Conservation (phyloP, 2,888 invertebrate species). For the Orchestes rusci region DNA sequence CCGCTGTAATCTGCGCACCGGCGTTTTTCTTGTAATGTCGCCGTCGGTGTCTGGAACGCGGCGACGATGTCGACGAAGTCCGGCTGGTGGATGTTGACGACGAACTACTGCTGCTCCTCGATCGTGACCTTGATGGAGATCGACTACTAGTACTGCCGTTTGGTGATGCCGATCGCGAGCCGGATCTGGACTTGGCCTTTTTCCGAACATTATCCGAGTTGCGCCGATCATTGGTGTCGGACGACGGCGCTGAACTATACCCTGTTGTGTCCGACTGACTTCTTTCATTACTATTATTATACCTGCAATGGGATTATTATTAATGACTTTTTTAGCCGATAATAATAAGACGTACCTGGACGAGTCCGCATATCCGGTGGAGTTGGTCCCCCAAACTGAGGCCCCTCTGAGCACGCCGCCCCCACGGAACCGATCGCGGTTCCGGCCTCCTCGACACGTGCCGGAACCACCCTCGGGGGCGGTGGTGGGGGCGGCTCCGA, state of each 20-base stretch:
- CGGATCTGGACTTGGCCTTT: slow-evolving; percentile 45
- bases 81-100: slow-evolving; percentile 58
- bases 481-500: slow-evolving; percentile 19
- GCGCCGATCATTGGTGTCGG: slow-evolving; percentile 37
- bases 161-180: slow-evolving; percentile 49
- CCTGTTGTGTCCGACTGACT: slow-evolving; percentile 42
- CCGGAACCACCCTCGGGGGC: slow-evolving; percentile 21
- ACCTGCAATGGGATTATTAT: slow-evolving; percentile 27
- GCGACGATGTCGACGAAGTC: slow-evolving; percentile 49
- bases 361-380: slow-evolving; percentile 21
- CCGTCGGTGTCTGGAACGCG: slow-evolving; percentile 49
- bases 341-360: slow-evolving; percentile 18
- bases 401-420: slow-evolving; percentile 19
- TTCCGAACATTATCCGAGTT: slow-evolving; percentile 41
- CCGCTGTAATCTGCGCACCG: slow-evolving; percentile 19
- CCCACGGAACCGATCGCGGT: slow-evolving; percentile 25
- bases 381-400: slow-evolving; percentile 17
- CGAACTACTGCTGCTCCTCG: slow-evolving; percentile 50
- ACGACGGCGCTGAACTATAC: slow-evolving; percentile 42
- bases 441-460: slow-evolving; percentile 24
- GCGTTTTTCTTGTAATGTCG: slow-evolving; percentile 12
- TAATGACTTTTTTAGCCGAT: not conserved
- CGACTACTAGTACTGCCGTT: slow-evolving; percentile 50
- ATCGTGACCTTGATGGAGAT: slow-evolving; percentile 48
- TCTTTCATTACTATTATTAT: slow-evolving; percentile 42